Evolutionary conservation across 2,888 invertebrate genomes (phyloP), one percentile per base, ranked within the genome.

Genomic region (Holacanthella duospinosa): DNA sequence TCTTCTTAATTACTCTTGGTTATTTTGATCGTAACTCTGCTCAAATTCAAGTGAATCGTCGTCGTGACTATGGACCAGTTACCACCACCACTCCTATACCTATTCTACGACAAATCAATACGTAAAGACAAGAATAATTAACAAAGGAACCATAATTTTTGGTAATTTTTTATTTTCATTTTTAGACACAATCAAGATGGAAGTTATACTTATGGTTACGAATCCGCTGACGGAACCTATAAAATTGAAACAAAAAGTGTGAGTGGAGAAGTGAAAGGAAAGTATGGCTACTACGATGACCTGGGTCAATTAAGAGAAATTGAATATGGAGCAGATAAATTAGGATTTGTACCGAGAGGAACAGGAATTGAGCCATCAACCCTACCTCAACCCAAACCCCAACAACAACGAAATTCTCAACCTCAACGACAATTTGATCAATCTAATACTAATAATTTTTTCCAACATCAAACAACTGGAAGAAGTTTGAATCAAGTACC

Each of bases 251-350:
- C 90, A 1, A 91, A 90, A 77, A 87, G 88, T 74, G 82, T 87
- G 0, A 86, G 83, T 55, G 91, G 91, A 0, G 89, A 90, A 74
- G 89, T 91, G 0, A 87, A 85, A 59, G 92, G 92, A 64, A 92
- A 91, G 76, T 92, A 91, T 74, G 92, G 92, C n/a, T 92, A 90
- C 76, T 82, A 89, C 1, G 91, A 91, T 71, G 88, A 86, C 74
- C 79, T 79, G 12, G 92, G 92, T 0, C 84, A 83, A 82, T 84
- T 86, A 1, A 82, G 90, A 62, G 89, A 90, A 77, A 84, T 91
- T 26, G 89, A 91, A 68, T 93, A 93, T 75, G 91, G 91, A 1
- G 91, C 91, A 1, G 86, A 86, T 63, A 82, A 84, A 73, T 80
- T 88, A 61, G 89, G 91, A 53, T 91, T 91, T 75, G 88, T 89